Evolutionary conservation across 2,797 vertebrate species (phyloP).

Genomic region (Taenioides sp.): DNA sequence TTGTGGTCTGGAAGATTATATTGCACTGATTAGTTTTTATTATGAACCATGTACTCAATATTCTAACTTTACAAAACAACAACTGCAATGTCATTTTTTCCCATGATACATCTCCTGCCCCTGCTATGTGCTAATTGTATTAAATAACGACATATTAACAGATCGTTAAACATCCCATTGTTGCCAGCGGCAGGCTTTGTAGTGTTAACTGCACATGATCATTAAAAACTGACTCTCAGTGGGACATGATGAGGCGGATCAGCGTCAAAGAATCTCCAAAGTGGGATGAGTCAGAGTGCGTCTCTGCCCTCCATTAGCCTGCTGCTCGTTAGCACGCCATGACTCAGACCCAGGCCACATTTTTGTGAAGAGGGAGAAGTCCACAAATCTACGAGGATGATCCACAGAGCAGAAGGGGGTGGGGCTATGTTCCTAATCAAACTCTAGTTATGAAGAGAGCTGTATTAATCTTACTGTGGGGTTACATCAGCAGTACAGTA

Average conservation of each 20-base stretch:
- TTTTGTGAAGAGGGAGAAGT: constrained; percentile 31
- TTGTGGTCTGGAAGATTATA: neutral
- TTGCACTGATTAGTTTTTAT: too few relatives aligned
- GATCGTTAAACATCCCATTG: neutral
- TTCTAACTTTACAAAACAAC: too few relatives aligned
- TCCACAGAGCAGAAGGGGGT: neutral
- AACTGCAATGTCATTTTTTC: too few relatives aligned
- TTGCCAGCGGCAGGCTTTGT: neutral
- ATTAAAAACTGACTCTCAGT: constrained; percentile 14
- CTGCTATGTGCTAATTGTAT: neutral
- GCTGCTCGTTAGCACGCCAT: constrained; percentile 61
- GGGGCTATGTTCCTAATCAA: constrained; percentile 33
- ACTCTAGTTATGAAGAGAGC: constrained; percentile 24
- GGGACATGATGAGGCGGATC: constrained; percentile 25
- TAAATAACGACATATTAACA: neutral
- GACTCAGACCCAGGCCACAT: constrained; percentile 61
- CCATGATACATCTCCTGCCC: neutral
- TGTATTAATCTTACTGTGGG: constrained; percentile 34
- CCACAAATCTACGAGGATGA: constrained; percentile 11
- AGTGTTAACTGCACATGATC: constrained; percentile 7
- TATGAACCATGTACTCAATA: too few relatives aligned
- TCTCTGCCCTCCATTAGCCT: constrained; percentile 36
- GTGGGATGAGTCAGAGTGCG: constrained; percentile 62
- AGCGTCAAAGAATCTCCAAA: constrained; percentile 43
- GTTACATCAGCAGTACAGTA: constrained; percentile 37